Base-by-base conservation (phyloP, 2,113 vertebrate genomes). In the Dicrurus megarhynchus region DNA sequence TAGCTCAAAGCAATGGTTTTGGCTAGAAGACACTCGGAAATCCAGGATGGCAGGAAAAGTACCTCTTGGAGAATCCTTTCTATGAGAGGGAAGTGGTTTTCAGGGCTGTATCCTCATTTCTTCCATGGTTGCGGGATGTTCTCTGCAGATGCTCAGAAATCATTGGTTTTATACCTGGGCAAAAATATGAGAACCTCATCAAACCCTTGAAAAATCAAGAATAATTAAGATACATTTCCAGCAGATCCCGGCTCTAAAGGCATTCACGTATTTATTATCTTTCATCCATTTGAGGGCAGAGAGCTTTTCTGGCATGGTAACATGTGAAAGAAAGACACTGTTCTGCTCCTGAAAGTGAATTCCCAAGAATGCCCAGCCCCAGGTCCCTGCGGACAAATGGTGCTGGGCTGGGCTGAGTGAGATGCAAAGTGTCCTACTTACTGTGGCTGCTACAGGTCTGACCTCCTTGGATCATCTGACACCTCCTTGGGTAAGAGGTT, bases 401-500 rank as follows among this genome's bases (percentile, higher is more conserved):
- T 56, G 74, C 80, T 0, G 1, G 61, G 59, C 80, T 69, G 80
- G 61, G 77, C 78, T 47, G 74, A 35, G 82, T 30, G 86, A 75
- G 65, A 56, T 89, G 69, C 44, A 18, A 10, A 52, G 69, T 33
- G 93, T 49, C 95, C 96, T 87, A 87, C 84, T 91, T 94, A 94
- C 10, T 50, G 64, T 4, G 8, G 69, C 89, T 93, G 90, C 90
- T 95, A 33, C 93, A 94, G 93, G 93, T 96, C 61, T 89, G 92
- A 95, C 94, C 92, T 93, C 94, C 91, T 89, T 79, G 57, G 77
- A 79, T 95, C 93, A 94, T 81, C 95, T 93, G 88, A 84, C 93
- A 93, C 83, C 93, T 92, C 4, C 13, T 94, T 97, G 61, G 81
- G 91, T 87, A 91, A 93, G 93, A 96, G 89, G 76, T 93, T 95